phyloP scores from a whole-genome alignment of 2,888 invertebrate species.

The Drosophila nigritarsus region DNA sequence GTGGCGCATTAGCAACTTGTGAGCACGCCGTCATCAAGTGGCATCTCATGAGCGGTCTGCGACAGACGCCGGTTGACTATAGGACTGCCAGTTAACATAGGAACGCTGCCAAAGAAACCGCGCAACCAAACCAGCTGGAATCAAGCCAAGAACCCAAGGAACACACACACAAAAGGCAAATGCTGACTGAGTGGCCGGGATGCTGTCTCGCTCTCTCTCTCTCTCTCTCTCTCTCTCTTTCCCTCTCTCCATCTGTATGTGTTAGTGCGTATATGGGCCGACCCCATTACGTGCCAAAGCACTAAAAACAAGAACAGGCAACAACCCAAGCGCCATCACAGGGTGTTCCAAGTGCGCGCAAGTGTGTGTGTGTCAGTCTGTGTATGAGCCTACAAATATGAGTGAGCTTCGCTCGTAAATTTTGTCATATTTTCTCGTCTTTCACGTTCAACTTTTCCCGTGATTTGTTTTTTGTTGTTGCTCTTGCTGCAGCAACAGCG shows the following conservation, averaged over 20 bases:
- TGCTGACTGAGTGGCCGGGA: slow-evolving; percentile 50
- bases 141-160: slow-evolving; percentile 26
- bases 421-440: slow-evolving; percentile 77
- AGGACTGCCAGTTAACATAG: slow-evolving; percentile 3
- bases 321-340: slow-evolving; percentile 58
- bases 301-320: slow-evolving; percentile 73
- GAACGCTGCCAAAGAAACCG: slow-evolving; percentile 29
- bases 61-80: slow-evolving; percentile 27
- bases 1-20: slow-evolving; percentile 45
- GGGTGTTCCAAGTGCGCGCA: slow-evolving; percentile 43
- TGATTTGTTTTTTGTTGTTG: slow-evolving; percentile 39
- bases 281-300: slow-evolving; percentile 80
- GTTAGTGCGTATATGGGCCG: slow-evolving; percentile 47
- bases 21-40: slow-evolving; percentile 59
- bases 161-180: slow-evolving; percentile 54
- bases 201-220: not conserved
- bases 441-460: slow-evolving; percentile 56
- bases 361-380: slow-evolving; percentile 27
- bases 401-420: slow-evolving; percentile 70
- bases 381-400: slow-evolving; percentile 59
- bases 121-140: slow-evolving; percentile 45
- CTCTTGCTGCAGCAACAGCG: slow-evolving; percentile 20
- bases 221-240: not conserved
- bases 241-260: slow-evolving; percentile 6
- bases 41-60: slow-evolving; percentile 43